Evolutionary conservation across 2,888 invertebrate species (phyloP).

Genomic region (Dysmachus trigonus): DNA sequence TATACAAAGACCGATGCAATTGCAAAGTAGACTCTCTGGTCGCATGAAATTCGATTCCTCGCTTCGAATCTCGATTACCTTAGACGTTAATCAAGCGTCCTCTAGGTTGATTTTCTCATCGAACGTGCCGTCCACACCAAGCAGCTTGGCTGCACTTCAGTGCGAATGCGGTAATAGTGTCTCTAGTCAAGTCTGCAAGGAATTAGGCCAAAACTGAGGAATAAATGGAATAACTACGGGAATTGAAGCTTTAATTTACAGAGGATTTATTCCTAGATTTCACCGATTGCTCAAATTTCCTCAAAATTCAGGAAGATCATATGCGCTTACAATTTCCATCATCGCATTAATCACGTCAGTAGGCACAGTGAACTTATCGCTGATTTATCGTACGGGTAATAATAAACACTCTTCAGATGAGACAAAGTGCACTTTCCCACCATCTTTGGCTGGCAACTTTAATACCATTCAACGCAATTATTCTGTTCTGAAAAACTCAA

Average conservation of each 20-base stretch:
- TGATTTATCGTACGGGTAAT: not conserved
- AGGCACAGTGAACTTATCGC: not conserved
- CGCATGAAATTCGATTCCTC: not conserved
- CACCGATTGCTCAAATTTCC: not conserved
- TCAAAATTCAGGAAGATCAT: not conserved
- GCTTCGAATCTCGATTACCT: slow-evolving; percentile 7
- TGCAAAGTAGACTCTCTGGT: not conserved
- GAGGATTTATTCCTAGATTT: not conserved
- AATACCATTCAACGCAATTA: not conserved
- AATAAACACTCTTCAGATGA: not conserved
- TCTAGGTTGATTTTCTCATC: not conserved
- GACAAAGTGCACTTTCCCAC: not conserved
- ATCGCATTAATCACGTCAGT: not conserved
- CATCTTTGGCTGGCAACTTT: not conserved
- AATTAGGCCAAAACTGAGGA: not conserved
- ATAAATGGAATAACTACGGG: not conserved
- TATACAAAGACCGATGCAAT: not conserved
- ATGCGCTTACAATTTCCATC: not conserved
- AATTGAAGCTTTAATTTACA: not conserved
- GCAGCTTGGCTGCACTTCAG: not conserved
- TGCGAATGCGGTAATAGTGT: not conserved
- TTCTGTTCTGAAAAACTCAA: not conserved
- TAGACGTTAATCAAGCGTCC: slow-evolving; percentile 3
- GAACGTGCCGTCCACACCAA: not conserved
- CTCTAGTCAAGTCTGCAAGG: not conserved